These are phyloP conservation scores for Sebastes miniatus DNA, from an alignment of 2,797 vertebrate species.

Conservation along the genomic window DNA sequence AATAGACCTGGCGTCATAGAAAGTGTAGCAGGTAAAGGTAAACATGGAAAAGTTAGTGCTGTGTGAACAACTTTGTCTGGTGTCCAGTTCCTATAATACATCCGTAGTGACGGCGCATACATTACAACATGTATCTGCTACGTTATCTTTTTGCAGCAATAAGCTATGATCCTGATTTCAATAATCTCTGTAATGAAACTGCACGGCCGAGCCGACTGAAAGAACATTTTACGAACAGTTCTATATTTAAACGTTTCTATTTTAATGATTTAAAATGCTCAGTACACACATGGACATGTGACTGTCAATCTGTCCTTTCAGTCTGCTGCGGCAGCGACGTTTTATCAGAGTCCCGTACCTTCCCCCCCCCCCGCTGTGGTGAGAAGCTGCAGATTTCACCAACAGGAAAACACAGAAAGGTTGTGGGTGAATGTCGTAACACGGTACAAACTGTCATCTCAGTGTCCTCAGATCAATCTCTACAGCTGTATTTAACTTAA, in stretches of 20 bases:
- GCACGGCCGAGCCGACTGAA: constrained; percentile 13
- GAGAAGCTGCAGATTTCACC: constrained; percentile 15
- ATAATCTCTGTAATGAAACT: neutral
- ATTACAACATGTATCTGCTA: neutral
- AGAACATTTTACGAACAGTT: neutral
- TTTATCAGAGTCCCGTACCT: neutral
- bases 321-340: neutral
- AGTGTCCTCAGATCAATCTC: neutral
- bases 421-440: constrained; percentile 35
- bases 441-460: constrained; percentile 1
- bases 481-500: constrained; percentile 16
- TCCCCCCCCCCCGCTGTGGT: neutral
- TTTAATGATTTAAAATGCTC: neutral
- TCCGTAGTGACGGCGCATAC: neutral
- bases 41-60: rapidly evolving
- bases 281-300: neutral
- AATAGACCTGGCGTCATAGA: no score
- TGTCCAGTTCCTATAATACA: neutral
- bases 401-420: constrained; percentile 14
- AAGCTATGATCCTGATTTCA: neutral
- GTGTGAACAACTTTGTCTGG: neutral
- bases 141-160: neutral
- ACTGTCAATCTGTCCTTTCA: neutral
- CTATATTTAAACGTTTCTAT: neutral
- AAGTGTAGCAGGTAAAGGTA: no score